Base-by-base conservation (phyloP, 2,888 invertebrate species). In the Teleogryllus oceanicus region DNA sequence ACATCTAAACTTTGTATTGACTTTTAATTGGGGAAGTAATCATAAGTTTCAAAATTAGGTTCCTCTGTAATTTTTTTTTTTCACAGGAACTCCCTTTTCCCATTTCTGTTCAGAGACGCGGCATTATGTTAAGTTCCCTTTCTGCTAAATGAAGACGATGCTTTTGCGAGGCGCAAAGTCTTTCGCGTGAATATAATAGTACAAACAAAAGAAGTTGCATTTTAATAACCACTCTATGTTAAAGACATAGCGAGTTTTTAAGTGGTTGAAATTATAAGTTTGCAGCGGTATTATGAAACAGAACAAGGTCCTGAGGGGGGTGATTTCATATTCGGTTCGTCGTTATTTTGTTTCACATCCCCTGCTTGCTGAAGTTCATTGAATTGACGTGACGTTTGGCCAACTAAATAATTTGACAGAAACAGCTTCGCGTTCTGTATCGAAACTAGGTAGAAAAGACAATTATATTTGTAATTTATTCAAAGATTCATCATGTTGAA, bases 21-120 rank as follows among this genome's bases (percentile, higher is more conserved):
- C 62, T 62, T 62, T 62, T 62, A 62, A 62, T 62, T 62, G 62
- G 62, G 62, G 62, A 62, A 62, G 62, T 62, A 62, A 62, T 62
- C 62, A 62, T 62, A 62, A 62, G 62, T 62, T 62, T 13, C 62
- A 62, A 62, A 62, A 62, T 62, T 62, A 62, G 62, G 62, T 62
- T 62, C 62, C 62, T 62, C 62, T n/a, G 62, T 18, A 18, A 18
- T 62, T 62, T 62, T 62, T 62, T 62, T 62, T 8, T 62, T 16
- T 12, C n/a, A 37, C 37, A 5, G 37, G 5, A 37, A 37, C 37
- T 37, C 37, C 5, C 37, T 37, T 37, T 37, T 37, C 37, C 8
- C 37, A 37, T 62, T 62, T 62, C n/a, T 62, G 13, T n/a, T 13
- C 62, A n/a, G n/a, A 62, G n/a, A 18, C 13, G 62, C 16, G 13